phyloP scores from a whole-genome alignment of 2,888 invertebrate species.

The Coelopa pilipes region DNA sequence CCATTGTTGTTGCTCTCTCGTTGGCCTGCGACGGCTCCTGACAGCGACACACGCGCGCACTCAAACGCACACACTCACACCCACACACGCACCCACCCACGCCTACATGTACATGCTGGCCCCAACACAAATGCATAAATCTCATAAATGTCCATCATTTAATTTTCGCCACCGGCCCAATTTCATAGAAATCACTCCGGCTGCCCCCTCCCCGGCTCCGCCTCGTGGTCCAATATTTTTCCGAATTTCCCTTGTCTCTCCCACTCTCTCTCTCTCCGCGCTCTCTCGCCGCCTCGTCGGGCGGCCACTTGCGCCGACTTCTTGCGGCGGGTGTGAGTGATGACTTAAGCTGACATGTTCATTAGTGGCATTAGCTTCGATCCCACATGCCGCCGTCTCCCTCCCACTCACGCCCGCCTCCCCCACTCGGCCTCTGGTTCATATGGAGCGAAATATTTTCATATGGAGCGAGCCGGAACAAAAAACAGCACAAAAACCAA shows the following conservation, averaged over 20 bases:
- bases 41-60: neutral
- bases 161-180: slow-evolving; percentile 5
- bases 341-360: slow-evolving; percentile 64
- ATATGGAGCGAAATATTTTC: neutral
- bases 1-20: slow-evolving; percentile 2
- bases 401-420: too few species aligned
- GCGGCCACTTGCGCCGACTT: neutral
- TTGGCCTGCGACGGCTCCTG: neutral
- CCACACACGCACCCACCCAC: neutral
- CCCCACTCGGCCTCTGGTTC: neutral
- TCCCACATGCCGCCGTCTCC: neutral
- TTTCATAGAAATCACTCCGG: slow-evolving; percentile 16
- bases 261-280: neutral
- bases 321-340: slow-evolving; percentile 53
- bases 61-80: neutral
- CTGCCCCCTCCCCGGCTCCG: neutral
- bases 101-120: neutral
- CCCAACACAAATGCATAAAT: slow-evolving; percentile 18
- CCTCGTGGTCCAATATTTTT: neutral
- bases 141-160: slow-evolving; percentile 32
- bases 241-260: neutral
- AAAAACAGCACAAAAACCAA: too few species aligned
- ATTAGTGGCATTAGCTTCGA: slow-evolving; percentile 55
- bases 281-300: neutral
- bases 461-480: neutral